phyloP scores from a whole-genome alignment of 2,113 vertebrate genomes.

The Pipra filicauda region DNA sequence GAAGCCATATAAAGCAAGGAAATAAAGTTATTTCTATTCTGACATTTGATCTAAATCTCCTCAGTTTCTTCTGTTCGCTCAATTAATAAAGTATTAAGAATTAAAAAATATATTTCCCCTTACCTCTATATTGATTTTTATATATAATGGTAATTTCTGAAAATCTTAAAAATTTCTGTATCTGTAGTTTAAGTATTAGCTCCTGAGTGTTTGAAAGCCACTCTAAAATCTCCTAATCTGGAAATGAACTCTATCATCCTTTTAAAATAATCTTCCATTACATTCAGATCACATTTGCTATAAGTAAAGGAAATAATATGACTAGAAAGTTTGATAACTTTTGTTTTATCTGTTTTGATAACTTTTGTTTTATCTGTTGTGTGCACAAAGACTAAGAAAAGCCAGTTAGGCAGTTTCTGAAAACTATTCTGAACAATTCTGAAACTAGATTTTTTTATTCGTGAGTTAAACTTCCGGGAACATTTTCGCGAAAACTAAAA shows the following conservation, averaged over 20 bases:
- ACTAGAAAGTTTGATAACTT: background rate
- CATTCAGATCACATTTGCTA: background rate
- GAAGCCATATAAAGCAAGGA: background rate
- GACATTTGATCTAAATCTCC: background rate
- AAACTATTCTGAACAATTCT: background rate
- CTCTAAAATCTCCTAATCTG: background rate
- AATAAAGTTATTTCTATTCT: background rate
- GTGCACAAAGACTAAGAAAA: background rate
- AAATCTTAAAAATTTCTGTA: background rate
- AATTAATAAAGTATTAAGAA: background rate
- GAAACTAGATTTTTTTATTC: background rate
- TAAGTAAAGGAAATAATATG: background rate
- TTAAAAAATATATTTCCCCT: background rate
- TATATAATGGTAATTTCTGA: background rate
- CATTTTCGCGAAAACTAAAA: background rate
- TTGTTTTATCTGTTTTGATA: background rate
- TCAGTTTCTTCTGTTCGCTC: background rate
- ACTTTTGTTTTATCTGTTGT: background rate
- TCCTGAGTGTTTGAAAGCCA: background rate
- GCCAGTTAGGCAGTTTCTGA: background rate
- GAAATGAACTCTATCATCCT: background rate
- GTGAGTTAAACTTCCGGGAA: background rate
- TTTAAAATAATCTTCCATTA: background rate
- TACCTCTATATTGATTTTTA: background rate
- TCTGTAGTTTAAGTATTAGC: background rate